Base-by-base conservation (phyloP, 1,140 invertebrate genomes). In the Caerostris darwini region DNA sequence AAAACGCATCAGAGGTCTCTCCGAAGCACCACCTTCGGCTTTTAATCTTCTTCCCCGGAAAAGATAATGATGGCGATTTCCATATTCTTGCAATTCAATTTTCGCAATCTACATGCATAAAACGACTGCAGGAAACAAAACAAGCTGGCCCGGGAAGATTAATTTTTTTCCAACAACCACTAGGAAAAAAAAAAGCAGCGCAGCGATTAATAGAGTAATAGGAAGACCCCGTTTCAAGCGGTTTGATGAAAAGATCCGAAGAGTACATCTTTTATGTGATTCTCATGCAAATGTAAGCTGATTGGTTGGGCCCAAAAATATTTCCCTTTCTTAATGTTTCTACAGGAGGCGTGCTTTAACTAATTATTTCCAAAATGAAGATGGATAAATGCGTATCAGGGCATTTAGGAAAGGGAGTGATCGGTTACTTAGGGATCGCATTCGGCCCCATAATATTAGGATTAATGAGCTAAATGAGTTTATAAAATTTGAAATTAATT, bases 1-100 rank as follows among this genome's bases (percentile, higher is more conserved):
- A 34, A 57, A 85, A 85, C 54, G 56, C 57, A 56, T 85, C 57
- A 58, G 12, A 57, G n/a, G n/a, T 85, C 58, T 7, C 56, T 58
- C 17, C 8, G 56, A 82, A 50, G 34, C 71, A 57, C 54, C 56
- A 64, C 86, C 86, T n/a, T 88, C 14, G 58, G 14, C 64, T 88
- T 88, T 88, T 67, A 88, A 67, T 67, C 59, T 88, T 67, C 59
- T 50, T 17, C 2, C 59, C 19, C 86, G 3, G 64, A 50, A 50
- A 90, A 90, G 64, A 90, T 90, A 90, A 90, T 90, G 64, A 90
- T 69, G 71, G 50, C 17, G 19, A 90, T 90, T 90, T 90, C 64
- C 88, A 90, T 90, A 90, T 77, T 90, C 88, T 90, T 14, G 88
- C 67, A 90, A 90, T 90, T 90, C 64, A 90, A 90, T 90, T 90